Conservation (phyloP, 2,888 invertebrate species). For the Cancer borealis region DNA sequence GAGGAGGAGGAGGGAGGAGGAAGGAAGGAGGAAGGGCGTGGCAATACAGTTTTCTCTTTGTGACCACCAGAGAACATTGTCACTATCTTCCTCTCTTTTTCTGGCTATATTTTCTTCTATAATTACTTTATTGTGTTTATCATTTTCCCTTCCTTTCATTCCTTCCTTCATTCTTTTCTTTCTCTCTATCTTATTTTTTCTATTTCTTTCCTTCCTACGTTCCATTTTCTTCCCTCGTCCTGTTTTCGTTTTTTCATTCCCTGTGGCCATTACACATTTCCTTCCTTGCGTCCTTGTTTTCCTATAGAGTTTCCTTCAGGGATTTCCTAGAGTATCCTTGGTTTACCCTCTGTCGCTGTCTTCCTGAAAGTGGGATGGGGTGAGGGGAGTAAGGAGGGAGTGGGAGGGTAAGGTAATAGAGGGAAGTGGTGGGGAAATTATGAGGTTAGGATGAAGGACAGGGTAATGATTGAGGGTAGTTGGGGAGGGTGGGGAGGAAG, state of each 20-base stretch:
- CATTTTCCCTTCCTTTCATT: not conserved
- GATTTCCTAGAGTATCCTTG: not conserved
- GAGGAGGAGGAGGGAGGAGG: not conserved
- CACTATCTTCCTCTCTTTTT: not conserved
- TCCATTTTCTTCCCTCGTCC: not conserved
- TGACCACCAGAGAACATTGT: not conserved
- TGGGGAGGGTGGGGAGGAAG: not conserved
- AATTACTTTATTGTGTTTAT: not conserved
- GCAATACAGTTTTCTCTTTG: not conserved
- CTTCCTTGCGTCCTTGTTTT: not conserved
- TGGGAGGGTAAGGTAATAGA: not conserved
- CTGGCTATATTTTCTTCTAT: too few species aligned
- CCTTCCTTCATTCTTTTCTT: not conserved
- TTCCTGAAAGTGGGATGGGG: not conserved
- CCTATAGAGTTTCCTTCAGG: not conserved
- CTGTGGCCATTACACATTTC: not conserved
- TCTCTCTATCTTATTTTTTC: not conserved
- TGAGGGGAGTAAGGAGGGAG: not conserved
- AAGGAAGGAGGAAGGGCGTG: not conserved
- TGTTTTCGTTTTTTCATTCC: not conserved
- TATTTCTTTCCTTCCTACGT: not conserved
- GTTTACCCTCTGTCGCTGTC: not conserved
- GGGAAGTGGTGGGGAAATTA: not conserved
- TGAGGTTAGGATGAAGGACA: not conserved
- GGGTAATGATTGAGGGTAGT: not conserved